phyloP scores from a whole-genome alignment of 2,888 invertebrate species.

The Anarsia innoxiella region DNA sequence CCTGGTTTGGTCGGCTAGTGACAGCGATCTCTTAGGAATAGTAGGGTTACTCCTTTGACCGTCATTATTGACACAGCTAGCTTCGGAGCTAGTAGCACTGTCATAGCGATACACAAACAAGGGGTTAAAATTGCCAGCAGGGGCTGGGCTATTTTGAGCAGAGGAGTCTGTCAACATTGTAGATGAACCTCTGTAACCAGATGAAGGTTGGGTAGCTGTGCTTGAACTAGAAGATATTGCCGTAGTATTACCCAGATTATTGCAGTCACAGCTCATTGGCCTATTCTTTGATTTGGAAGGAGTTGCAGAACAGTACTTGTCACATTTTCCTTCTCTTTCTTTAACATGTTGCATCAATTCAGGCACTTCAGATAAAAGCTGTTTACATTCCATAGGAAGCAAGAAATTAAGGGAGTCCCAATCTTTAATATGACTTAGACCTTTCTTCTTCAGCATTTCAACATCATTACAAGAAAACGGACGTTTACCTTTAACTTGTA shows the following conservation, averaged over 20 bases:
- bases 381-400: constrained; percentile 88
- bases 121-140: constrained; percentile 78
- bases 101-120: constrained; percentile 90
- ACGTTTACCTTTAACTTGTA: constrained; percentile 65
- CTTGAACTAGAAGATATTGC: constrained; percentile 80
- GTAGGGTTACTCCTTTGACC: constrained; percentile 66
- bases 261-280: constrained; percentile 77
- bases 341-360: constrained; percentile 81
- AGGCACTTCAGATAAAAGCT: constrained; percentile 86
- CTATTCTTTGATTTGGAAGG: constrained; percentile 73
- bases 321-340: constrained; percentile 54
- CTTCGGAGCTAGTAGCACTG: constrained; percentile 82
- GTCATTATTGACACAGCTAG: constrained; percentile 79
- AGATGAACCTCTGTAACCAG: constrained; percentile 90
- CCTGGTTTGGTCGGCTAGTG: constrained; percentile 72
- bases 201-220: constrained; percentile 87
- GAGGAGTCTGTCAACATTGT: constrained; percentile 86
- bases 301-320: constrained; percentile 60
- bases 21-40: constrained; percentile 81
- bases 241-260: constrained; percentile 70
- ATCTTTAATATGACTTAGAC: constrained; percentile 90
- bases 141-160: constrained; percentile 80
- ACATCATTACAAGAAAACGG: constrained; percentile 89
- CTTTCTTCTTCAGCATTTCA: constrained; percentile 86
- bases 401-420: constrained; percentile 95